A percentile compares a stretch with the other conserved stretches of the same genome.
phyloP scores from a whole-genome alignment of 2,797 vertebrate genomes.

The Epinephelus malabaricus region DNA sequence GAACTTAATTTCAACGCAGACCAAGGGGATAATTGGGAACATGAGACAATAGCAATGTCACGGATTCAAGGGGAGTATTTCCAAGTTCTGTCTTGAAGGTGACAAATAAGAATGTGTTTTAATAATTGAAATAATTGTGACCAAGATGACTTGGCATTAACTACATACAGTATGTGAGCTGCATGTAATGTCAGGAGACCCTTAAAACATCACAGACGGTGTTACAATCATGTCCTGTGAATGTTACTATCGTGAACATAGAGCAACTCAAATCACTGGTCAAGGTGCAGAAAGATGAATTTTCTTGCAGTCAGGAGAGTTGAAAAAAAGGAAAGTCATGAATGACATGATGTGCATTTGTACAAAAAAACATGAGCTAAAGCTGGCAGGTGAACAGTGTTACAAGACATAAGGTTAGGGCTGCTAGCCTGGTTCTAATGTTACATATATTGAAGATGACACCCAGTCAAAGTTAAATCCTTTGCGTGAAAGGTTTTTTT shows the following conservation, averaged over 20 bases:
- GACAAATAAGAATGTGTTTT: background rate
- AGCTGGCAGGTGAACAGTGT: too few species aligned
- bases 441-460: background rate
- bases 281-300: background rate
- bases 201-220: background rate
- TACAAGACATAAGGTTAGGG: background rate
- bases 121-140: background rate
- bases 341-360: background rate
- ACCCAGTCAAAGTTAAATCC: background rate
- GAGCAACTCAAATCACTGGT: background rate
- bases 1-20: background rate
- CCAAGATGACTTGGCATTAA: background rate
- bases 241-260: background rate
- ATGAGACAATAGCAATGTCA: background rate
- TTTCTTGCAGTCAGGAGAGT: background rate
- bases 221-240: background rate
- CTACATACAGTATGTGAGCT: background rate
- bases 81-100: background rate
- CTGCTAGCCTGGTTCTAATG: background rate
- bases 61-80: background rate
- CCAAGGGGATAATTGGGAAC: background rate
- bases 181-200: background rate
- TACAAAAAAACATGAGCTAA: background rate
- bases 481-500: background rate
- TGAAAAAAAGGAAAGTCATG: too few species aligned